Percentiles rank a stretch among this genome's conserved stretches.
These are phyloP conservation scores for Bombylius discolor DNA, from an alignment of 2,888 invertebrate species.

Conservation along the genomic window DNA sequence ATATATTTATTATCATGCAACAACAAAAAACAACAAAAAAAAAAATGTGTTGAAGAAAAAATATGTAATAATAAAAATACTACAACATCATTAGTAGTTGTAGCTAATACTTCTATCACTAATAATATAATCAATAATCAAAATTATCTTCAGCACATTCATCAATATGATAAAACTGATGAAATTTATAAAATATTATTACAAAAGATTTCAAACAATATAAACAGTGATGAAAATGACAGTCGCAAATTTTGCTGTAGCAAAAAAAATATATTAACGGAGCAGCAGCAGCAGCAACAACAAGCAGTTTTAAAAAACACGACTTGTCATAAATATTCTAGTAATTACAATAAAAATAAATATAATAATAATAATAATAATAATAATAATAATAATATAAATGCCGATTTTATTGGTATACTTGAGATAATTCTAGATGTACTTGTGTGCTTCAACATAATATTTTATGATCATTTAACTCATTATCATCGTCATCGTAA, in stretches of 20 bases:
- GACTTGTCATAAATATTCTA: neutral
- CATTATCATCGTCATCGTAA: slow-evolving; percentile 36
- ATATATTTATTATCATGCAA: neutral
- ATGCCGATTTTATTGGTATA: slow-evolving; percentile 20
- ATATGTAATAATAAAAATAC: no score
- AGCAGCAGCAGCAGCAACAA: neutral
- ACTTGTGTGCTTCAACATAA: slow-evolving; percentile 13
- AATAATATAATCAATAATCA: no score
- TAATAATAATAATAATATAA: slow-evolving; percentile 21
- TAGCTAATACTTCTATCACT: no score
- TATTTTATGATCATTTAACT: slow-evolving; percentile 12
- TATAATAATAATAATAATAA: slow-evolving; percentile 14
- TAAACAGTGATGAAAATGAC: no score
- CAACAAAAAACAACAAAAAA: neutral
- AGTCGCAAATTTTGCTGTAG: no score
- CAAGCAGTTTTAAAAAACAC: neutral
- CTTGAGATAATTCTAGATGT: slow-evolving; percentile 8
- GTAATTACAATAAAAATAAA: slow-evolving; percentile 1
- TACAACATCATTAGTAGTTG: no score
- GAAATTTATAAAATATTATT: no score
- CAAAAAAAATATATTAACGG: no score
- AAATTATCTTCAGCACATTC: no score
- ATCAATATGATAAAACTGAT: no score
- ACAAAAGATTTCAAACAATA: no score
- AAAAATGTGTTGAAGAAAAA: neutral